Evolutionary conservation across 2,797 vertebrate genomes (phyloP).

Genomic region (Cuniculus paca): DNA sequence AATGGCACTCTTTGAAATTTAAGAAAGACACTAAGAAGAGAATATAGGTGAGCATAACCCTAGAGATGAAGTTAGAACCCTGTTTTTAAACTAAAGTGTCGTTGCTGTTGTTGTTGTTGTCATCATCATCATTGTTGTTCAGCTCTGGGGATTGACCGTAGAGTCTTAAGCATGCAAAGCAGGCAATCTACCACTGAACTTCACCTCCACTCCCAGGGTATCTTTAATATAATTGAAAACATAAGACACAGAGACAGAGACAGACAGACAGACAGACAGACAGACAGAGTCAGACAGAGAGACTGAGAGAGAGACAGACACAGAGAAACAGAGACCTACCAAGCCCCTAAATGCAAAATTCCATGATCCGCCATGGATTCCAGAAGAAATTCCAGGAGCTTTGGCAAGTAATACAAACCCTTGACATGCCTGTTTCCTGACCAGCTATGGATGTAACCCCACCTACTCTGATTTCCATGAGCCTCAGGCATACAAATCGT

Average conservation of each 20-base stretch:
- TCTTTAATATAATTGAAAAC: background rate
- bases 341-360: background rate
- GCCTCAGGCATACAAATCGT: background rate
- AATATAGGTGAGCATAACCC: background rate
- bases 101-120: background rate
- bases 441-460: background rate
- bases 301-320: background rate
- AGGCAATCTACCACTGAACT: background rate
- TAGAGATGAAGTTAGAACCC: background rate
- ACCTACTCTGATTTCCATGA: background rate
- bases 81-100: background rate
- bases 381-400: background rate
- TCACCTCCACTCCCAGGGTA: background rate
- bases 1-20: background rate
- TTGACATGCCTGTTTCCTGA: background rate
- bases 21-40: background rate
- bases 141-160: background rate
- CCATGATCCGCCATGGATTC: background rate
- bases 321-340: background rate
- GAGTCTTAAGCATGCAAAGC: background rate
- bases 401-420: background rate
- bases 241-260: background rate
- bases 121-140: background rate
- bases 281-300: background rate
- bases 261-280: background rate